phyloP scores from a whole-genome alignment of 2,888 invertebrate species.

The Heliconius ismenius region DNA sequence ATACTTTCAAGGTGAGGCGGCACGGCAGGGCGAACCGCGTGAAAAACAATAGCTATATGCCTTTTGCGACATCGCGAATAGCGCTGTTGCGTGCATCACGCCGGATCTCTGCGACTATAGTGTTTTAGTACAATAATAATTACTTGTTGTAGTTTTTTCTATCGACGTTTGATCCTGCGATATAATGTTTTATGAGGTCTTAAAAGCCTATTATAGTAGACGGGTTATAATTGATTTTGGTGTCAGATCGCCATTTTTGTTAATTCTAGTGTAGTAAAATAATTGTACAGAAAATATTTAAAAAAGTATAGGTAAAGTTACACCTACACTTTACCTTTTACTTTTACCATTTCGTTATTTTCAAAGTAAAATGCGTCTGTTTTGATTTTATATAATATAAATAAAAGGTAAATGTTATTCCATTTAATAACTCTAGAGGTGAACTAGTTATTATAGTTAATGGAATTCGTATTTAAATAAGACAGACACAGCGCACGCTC shows the following conservation, averaged over 20 bases:
- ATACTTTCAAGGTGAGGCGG: slow-evolving; percentile 34
- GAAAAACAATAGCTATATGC: slow-evolving; percentile 55
- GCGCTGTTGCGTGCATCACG: slow-evolving; percentile 66
- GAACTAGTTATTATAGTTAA: slow-evolving; percentile 52
- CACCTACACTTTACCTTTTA: too few relatives aligned
- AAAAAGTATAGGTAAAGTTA: too few relatives aligned
- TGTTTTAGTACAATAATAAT: slow-evolving; percentile 41
- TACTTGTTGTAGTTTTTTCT: not conserved
- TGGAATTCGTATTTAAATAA: slow-evolving; percentile 52
- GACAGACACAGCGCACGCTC: slow-evolving; percentile 43
- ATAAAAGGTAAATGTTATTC: slow-evolving; percentile 8
- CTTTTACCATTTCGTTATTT: too few relatives aligned
- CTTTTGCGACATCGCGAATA: slow-evolving; percentile 57
- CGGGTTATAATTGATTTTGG: too few relatives aligned
- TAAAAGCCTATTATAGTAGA: too few relatives aligned
- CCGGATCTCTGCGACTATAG: slow-evolving; percentile 60
- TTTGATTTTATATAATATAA: not conserved
- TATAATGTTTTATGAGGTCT: too few relatives aligned
- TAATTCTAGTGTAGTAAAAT: too few relatives aligned
- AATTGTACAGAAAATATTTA: too few relatives aligned
- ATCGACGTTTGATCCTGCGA: not conserved
- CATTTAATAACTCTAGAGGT: slow-evolving; percentile 48
- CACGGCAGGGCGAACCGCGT: slow-evolving; percentile 53
- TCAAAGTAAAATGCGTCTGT: too few relatives aligned
- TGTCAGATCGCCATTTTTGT: too few relatives aligned